These are phyloP conservation scores for Apamea sordens DNA, from an alignment of 2,888 invertebrate species.

Conservation along the genomic window DNA sequence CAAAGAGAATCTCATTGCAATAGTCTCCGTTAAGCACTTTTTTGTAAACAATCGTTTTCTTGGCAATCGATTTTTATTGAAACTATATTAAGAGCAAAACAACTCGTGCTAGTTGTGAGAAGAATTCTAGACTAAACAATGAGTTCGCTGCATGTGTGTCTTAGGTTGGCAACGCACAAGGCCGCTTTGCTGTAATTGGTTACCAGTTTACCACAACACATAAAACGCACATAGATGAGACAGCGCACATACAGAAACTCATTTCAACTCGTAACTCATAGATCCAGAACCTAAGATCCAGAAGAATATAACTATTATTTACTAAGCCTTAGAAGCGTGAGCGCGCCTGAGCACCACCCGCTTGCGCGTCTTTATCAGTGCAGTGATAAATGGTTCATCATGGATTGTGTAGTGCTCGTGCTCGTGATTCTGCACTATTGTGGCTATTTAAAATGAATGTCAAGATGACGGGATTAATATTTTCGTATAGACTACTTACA, in stretches of 20 bases:
- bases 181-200: not conserved
- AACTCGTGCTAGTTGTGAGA: slow-evolving; percentile 39
- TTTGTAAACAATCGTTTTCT: slow-evolving; percentile 51
- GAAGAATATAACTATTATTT: not conserved
- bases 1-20: slow-evolving; percentile 39
- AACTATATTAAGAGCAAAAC: slow-evolving; percentile 45
- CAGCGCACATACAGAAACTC: no score
- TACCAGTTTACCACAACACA: slow-evolving; percentile 1
- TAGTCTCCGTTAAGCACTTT: slow-evolving; percentile 23
- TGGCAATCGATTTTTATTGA: slow-evolving; percentile 48
- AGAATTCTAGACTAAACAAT: slow-evolving; percentile 62
- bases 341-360: no score
- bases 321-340: no score
- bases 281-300: not conserved
- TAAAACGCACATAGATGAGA: not conserved
- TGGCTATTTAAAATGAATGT: no score
- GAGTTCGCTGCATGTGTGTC: slow-evolving; percentile 23
- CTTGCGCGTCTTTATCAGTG: no score
- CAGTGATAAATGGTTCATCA: no score
- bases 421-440: no score
- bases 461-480: no score
- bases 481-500: no score
- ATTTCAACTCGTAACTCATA: not conserved
- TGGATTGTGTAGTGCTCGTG: no score
- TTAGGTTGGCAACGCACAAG: slow-evolving; percentile 14